Conservation (phyloP, 2,888 invertebrate species). For the Agrypnus murinus region DNA sequence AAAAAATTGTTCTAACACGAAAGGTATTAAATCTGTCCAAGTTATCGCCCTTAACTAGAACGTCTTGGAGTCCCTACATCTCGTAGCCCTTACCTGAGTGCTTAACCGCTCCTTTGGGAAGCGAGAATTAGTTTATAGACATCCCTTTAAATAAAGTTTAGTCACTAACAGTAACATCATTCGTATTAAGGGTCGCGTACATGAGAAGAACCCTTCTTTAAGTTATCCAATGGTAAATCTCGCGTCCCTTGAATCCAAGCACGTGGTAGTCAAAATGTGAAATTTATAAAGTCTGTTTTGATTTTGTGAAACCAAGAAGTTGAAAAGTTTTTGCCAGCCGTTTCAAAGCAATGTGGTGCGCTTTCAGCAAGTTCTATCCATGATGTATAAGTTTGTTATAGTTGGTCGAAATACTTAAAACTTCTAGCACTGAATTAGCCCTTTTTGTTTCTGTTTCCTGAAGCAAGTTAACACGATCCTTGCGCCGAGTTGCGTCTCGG, state of each 20-base stretch:
- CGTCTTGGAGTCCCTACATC: constrained; percentile 20
- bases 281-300: constrained; percentile 26
- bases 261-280: constrained; percentile 20
- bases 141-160: constrained; percentile 38
- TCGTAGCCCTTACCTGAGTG: constrained; percentile 25
- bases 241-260: constrained; percentile 9
- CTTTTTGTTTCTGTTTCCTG: constrained; percentile 12
- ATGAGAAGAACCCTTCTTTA: constrained; percentile 4
- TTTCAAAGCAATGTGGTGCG: constrained; percentile 22
- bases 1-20: constrained; percentile 35
- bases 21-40: constrained; percentile 32
- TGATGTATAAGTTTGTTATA: constrained; percentile 20
- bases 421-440: constrained; percentile 20
- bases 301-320: background rate
- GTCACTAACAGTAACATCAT: constrained; percentile 23
- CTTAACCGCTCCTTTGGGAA: constrained; percentile 30
- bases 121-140: constrained; percentile 36
- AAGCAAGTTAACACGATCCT: constrained; percentile 15
- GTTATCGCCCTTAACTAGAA: constrained; percentile 24
- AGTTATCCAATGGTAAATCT: background rate
- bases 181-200: constrained; percentile 22
- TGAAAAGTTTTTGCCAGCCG: background rate
- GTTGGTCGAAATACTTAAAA: constrained; percentile 25
- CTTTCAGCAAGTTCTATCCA: constrained; percentile 19
- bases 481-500: constrained; percentile 2